Evolutionary conservation across 2,797 vertebrate species (phyloP), one percentile per base, ranked within the genome.

Genomic region (Macroramphosus scolopax): DNA sequence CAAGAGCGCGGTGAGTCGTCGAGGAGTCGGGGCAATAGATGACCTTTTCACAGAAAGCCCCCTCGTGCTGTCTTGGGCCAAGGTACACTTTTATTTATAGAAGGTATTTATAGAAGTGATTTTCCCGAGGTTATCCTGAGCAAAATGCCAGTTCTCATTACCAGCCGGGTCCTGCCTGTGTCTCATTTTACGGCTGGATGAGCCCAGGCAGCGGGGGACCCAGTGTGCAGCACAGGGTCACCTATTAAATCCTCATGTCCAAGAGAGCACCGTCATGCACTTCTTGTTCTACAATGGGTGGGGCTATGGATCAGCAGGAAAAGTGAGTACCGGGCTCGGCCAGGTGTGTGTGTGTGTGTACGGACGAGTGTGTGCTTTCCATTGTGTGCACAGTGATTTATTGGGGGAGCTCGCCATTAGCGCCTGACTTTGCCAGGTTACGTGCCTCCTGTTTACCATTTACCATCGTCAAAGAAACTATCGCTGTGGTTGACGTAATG

Each of bases 61-160:
- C 69, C 75, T 73, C 66, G 70, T 49, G 41, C 54, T 64, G 74
- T 77, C 75, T 72, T 75, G 70, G 76, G 77, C 82, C 80, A 81
- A 88, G 84, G 85, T 90, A 85, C 72, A 82, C 80, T 85, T 81
- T 88, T 90, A 89, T 91, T 89, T 90, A 89, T 89, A 85, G 85
- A 88, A 86, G 86, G 88, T 90, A 89, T 91, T 92, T 90, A 90
- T 91, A 89, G 88, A 83, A 86, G 80, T 71, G 80, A 86, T 88
- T 89, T 89, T 89, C 89, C 87, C 37, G 88, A 90, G 90, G 89
- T 91, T 89, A 89, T 77, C 80, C 84, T 72, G 82, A 77, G 78
- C 81, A 80, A 84, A 85, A 90, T 88, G 89, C 85, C 90, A 90
- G 84, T 88, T 90, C 90, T 91, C 86, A 90, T 92, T 90, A 92